Conservation (phyloP, 2,113 vertebrate genomes). For the Stegastes partitus region DNA sequence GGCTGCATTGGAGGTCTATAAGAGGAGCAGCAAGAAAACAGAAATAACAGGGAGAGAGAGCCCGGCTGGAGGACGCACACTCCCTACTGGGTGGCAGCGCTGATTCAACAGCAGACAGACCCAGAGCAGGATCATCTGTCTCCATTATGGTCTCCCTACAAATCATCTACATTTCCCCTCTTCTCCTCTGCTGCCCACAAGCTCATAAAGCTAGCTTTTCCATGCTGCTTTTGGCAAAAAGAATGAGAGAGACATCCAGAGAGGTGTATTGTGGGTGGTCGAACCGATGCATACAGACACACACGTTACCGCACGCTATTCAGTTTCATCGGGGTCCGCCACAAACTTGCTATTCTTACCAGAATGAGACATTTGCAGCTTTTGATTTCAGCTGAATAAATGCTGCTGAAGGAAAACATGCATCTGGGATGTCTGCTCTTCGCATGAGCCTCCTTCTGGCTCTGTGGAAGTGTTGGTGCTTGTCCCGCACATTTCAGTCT, state of each 20-base stretch:
- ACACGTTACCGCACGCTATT: slow-evolving; percentile 56
- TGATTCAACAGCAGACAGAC: slow-evolving; percentile 80
- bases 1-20: slow-evolving; percentile 49
- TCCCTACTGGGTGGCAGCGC: slow-evolving; percentile 76
- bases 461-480: slow-evolving; percentile 35
- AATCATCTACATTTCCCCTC: slow-evolving; percentile 81
- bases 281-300: slow-evolving; percentile 50
- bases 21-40: slow-evolving; percentile 45
- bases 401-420: slow-evolving; percentile 53
- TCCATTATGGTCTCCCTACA: slow-evolving; percentile 77
- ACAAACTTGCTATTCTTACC: slow-evolving; percentile 78
- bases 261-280: slow-evolving; percentile 82
- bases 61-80: slow-evolving; percentile 49
- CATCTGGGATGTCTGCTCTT: slow-evolving; percentile 68
- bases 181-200: slow-evolving; percentile 73
- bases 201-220: slow-evolving; percentile 78
- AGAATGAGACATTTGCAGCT: slow-evolving; percentile 65
- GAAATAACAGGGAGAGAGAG: slow-evolving; percentile 57
- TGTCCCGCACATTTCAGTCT: slow-evolving; percentile 34
- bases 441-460: slow-evolving; percentile 44
- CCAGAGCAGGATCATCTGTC: slow-evolving; percentile 76
- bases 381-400: slow-evolving; percentile 81
- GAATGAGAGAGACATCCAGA: slow-evolving; percentile 49
- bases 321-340: slow-evolving; percentile 64
- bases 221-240: slow-evolving; percentile 76